A percentile compares a stretch with the other conserved stretches of the same genome.
Evolutionary conservation across 2,888 invertebrate genomes (phyloP).

Genomic region (Papilio protenor): DNA sequence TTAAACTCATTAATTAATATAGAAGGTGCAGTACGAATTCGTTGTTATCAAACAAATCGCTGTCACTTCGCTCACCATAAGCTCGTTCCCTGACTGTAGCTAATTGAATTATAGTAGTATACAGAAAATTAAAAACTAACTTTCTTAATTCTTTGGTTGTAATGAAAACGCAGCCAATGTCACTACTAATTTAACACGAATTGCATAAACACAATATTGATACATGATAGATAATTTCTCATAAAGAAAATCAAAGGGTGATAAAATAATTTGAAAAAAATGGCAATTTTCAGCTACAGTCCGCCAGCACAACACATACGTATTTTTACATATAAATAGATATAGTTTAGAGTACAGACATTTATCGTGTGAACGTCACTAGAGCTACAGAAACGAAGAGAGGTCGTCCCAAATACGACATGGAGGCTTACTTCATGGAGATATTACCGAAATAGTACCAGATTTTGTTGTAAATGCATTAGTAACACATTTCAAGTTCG

Average conservation of each 20-base stretch:
- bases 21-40: constrained; percentile 66
- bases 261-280: not conserved
- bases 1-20: too few species aligned
- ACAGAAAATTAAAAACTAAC: not conserved
- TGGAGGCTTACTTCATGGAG: too few species aligned
- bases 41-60: constrained; percentile 65
- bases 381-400: not conserved
- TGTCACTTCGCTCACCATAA: constrained; percentile 72
- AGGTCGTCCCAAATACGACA: too few species aligned
- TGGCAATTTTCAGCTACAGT: constrained; percentile 62
- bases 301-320: constrained; percentile 64
- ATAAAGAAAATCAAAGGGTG: not conserved
- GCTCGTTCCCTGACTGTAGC: constrained; percentile 73
- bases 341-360: constrained; percentile 41
- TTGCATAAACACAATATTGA: too few species aligned
- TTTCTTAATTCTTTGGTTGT: not conserved
- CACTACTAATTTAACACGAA: too few species aligned
- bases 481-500: not conserved
- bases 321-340: constrained; percentile 54
- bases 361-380: constrained; percentile 39
- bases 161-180: not conserved
- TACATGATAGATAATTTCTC: not conserved
- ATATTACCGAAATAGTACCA: not conserved
- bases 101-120: constrained; percentile 46
- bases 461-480: not conserved